Evolutionary conservation across 2,113 vertebrate genomes (phyloP).

Genomic region (Nesoenas mayeri): DNA sequence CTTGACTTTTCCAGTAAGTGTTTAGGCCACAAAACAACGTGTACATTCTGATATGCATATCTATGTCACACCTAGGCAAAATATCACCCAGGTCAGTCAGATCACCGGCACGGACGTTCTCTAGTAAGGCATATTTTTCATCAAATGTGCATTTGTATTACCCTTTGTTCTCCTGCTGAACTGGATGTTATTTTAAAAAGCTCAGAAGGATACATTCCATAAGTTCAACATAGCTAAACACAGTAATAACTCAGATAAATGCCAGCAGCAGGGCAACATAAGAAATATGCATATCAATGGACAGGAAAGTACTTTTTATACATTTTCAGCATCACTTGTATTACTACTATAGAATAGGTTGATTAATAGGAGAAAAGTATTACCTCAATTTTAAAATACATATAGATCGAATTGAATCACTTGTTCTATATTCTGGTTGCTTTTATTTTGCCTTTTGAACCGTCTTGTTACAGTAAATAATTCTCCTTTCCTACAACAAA

Average conservation of each 20-base stretch:
- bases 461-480: not conserved
- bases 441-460: not conserved
- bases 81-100: not conserved
- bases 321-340: not conserved
- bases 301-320: not conserved
- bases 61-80: not conserved
- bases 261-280: not conserved
- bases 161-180: not conserved
- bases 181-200: not conserved
- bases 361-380: not conserved
- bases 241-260: not conserved
- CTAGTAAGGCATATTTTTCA: not conserved
- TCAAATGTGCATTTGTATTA: not conserved
- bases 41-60: not conserved
- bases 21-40: not conserved
- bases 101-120: not conserved
- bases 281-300: not conserved
- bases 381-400: not conserved
- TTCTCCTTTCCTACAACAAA: not conserved
- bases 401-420: not conserved
- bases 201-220: not conserved
- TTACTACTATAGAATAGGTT: not conserved
- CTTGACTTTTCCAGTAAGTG: not conserved
- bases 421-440: not conserved
- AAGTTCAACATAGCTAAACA: not conserved